Evolutionary conservation across 1,140 invertebrate genomes (phyloP).

Genomic region (Drosophila parabipectinata): DNA sequence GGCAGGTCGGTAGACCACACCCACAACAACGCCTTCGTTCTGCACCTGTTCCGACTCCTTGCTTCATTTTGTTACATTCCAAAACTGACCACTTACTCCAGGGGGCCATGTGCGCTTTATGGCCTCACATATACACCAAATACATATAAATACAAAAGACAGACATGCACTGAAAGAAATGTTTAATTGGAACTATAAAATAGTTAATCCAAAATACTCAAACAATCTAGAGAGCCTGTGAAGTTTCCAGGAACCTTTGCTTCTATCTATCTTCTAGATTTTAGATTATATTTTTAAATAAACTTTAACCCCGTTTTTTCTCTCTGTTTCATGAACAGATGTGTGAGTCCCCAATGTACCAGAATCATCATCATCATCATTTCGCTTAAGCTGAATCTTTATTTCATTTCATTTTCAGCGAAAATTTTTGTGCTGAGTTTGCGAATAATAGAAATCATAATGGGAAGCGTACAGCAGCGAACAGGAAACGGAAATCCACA

Average conservation of each 20-base stretch:
- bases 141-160: conserved; percentile 9
- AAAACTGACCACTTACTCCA: conserved; percentile 46
- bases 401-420: conserved; percentile 55
- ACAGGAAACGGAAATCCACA: conserved; percentile 23
- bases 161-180: conserved; percentile 7
- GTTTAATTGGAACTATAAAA: not conserved
- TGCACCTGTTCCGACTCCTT: conserved; percentile 28
- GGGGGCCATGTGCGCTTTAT: conserved; percentile 59
- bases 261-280: no score
- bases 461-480: conserved; percentile 16
- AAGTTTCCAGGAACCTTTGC: no score
- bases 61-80: conserved; percentile 25
- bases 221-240: no score
- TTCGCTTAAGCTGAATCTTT: conserved; percentile 52
- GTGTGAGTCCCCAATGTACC: conserved; percentile 27
- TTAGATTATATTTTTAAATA: no score
- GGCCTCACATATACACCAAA: conserved; percentile 19
- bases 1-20: not conserved
- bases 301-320: not conserved
- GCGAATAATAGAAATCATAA: conserved; percentile 54
- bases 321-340: conserved; percentile 14
- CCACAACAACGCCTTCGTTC: not conserved
- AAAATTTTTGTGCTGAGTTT: conserved; percentile 46
- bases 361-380: conserved; percentile 36
- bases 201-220: not conserved